phyloP scores from a whole-genome alignment of 2,888 invertebrate species.

The Alitta virens region DNA sequence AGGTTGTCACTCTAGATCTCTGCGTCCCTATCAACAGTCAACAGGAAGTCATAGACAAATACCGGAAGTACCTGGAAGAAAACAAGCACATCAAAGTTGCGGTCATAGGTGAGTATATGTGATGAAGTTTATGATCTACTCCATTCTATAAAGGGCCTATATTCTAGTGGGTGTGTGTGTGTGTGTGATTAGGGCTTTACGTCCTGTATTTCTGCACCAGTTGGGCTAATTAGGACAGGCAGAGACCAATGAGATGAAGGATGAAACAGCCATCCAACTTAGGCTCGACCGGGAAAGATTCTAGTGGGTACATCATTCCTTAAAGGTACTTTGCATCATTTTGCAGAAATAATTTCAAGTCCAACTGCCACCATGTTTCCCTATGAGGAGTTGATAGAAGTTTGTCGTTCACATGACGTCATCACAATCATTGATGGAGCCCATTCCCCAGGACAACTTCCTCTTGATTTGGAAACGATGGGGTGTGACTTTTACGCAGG shows the following conservation, averaged over 20 bases:
- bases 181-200: too few species aligned
- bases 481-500: constrained; percentile 48
- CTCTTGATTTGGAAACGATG: constrained; percentile 37
- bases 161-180: too few species aligned
- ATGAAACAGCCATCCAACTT: too few species aligned
- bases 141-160: too few species aligned
- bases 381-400: constrained; percentile 35
- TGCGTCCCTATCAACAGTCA: constrained; percentile 8
- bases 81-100: constrained; percentile 17
- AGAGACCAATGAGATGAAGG: too few species aligned
- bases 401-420: constrained; percentile 39
- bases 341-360: constrained; percentile 49
- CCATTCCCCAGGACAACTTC: constrained; percentile 47
- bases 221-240: too few species aligned
- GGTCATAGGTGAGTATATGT: constrained; percentile 17
- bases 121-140: too few species aligned
- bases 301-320: too few species aligned
- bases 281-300: too few species aligned
- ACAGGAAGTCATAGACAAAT: constrained; percentile 12
- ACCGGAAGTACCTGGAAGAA: constrained; percentile 3
- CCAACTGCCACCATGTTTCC: constrained; percentile 44
- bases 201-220: too few species aligned
- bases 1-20: constrained; percentile 8
- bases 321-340: too few species aligned
- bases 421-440: constrained; percentile 49